Evolutionary conservation across 2,888 invertebrate species (phyloP), one percentile per base, ranked within the genome.

Genomic region (Ophioninae sp.): DNA sequence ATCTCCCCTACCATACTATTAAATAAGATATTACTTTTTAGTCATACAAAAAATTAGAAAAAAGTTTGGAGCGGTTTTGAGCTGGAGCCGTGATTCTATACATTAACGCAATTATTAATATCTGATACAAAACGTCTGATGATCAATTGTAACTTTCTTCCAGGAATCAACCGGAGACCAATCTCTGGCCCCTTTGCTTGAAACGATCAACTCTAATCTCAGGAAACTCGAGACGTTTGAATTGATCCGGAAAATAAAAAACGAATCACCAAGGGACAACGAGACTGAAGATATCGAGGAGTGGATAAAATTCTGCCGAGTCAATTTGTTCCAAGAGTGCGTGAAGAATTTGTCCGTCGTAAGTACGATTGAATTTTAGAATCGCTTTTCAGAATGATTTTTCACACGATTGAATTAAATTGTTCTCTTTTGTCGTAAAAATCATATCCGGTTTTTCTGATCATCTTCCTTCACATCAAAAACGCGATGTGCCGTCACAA

Each of bases 151-250:
- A 30, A n/a, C 6, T 41, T 20, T 20, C 20, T 61, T 73, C n/a
- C 30, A 84, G 78, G 64, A 81, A 62, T 67, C 76, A 62, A 57
- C 76, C 3, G 76, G 77, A 13, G 57, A 59, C 5, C 77, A 87
- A 21, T 78, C 85, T n/a, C 73, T 85, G 10, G 65, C 82, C 7
- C 62, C 79, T 76, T 79, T 86, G 61, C 78, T 89, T 41, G 81
- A 82, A 44, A 83, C 77, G 37, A 86, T 91, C 10, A 89, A 88
- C 73, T 85, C 83, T 13, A 88, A 86, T 57, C 59, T 93, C 56
- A 90, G 90, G 65, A 91, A 91, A 84, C 92, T 94, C 76, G 93
- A 93, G 82, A 94, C 93, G 8, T 94, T 93, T 85, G 89, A 91
- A 81, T 85, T 91, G 57, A 88, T 93, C 44, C 86, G 89, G 86